phyloP scores from a whole-genome alignment of 1,140 invertebrate species.

The Spodoptera litura region DNA sequence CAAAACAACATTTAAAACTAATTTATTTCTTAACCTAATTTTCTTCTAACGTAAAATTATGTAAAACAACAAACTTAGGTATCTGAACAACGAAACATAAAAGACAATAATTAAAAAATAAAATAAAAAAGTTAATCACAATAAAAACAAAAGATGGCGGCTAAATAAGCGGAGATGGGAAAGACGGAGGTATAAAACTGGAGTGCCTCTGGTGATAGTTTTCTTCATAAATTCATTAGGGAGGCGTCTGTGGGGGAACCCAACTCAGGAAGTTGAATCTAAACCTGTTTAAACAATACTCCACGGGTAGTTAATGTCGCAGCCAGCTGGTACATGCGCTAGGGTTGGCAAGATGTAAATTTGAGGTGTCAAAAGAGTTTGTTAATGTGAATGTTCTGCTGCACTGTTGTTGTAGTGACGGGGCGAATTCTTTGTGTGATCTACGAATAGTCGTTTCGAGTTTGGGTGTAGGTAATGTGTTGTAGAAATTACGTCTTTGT shows the following conservation, averaged over 20 bases:
- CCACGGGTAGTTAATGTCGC: slow-evolving; percentile 6
- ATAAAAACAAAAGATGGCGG: not conserved
- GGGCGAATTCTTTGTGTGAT: no score
- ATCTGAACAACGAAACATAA: not conserved
- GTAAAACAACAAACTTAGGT: no score
- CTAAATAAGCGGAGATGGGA: not conserved
- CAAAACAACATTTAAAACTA: no score
- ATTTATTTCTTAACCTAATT: no score
- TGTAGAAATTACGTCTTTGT: no score
- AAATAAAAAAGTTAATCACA: slow-evolving; percentile 4
- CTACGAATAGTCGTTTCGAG: no score
- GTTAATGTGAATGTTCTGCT: not conserved
- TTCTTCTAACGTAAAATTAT: no score
- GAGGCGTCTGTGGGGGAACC: not conserved
- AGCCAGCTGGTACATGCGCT: slow-evolving; percentile 12
- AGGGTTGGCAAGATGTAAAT: not conserved
- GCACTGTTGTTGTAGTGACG: no score
- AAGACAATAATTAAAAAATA: not conserved
- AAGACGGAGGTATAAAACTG: not conserved
- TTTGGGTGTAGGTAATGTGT: no score
- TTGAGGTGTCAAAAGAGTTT: not conserved
- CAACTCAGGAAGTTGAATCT: slow-evolving; percentile 1
- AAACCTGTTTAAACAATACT: slow-evolving; percentile 31
- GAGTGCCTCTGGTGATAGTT: slow-evolving; percentile 15
- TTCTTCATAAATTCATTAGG: slow-evolving; percentile 31